phyloP scores from a whole-genome alignment of 1,140 invertebrate species.

The Nautilus pompilius region DNA sequence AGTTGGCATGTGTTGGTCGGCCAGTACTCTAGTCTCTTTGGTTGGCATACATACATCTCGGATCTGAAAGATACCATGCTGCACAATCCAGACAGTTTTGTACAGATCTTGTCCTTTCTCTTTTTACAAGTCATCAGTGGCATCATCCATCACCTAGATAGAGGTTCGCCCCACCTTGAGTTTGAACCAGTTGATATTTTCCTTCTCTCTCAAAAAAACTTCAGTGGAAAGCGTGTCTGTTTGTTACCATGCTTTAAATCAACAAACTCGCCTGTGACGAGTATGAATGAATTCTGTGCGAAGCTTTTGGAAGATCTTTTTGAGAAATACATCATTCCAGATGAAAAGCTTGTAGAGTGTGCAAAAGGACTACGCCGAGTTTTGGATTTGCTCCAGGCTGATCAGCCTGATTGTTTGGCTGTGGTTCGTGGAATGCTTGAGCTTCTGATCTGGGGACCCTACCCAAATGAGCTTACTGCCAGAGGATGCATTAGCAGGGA shows the following conservation, averaged over 20 bases:
- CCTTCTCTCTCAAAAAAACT: conserved; percentile 28
- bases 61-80: conserved; percentile 25
- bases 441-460: conserved; percentile 43
- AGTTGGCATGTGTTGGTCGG: conserved; percentile 26
- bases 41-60: conserved; percentile 31
- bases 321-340: conserved; percentile 10
- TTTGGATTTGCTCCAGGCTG: conserved; percentile 26
- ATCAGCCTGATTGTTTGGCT: conserved; percentile 33
- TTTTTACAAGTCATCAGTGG: conserved; percentile 43
- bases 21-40: conserved; percentile 39
- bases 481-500: conserved; percentile 20
- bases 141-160: conserved; percentile 44
- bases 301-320: conserved; percentile 30
- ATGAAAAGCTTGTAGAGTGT: conserved; percentile 22
- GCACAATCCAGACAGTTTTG: conserved; percentile 31
- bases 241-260: conserved; percentile 40
- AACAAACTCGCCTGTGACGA: conserved; percentile 33
- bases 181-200: conserved; percentile 40
- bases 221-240: conserved; percentile 36
- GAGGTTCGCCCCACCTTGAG: conserved; percentile 39
- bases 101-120: conserved; percentile 32
- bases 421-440: conserved; percentile 38
- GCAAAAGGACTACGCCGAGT: conserved; percentile 14
- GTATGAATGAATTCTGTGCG: conserved; percentile 41
- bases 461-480: background rate